Base-by-base conservation (phyloP, 2,797 vertebrate genomes). In the Buceros bicornis region DNA sequence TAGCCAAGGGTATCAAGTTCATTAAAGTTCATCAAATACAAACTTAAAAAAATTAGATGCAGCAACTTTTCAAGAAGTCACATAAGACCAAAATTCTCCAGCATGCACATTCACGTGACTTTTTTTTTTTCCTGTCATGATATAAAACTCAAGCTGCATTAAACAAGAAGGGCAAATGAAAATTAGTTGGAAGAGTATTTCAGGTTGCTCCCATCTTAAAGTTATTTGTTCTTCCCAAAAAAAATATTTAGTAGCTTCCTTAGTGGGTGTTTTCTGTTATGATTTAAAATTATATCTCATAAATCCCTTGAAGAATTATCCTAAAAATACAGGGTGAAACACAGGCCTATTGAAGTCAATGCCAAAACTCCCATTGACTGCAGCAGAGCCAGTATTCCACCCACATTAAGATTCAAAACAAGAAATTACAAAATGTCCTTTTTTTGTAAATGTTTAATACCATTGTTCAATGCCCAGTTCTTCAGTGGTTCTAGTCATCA, bases 201-300 rank as follows among this genome's bases (percentile, higher is more conserved):
- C 37, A 92, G 69, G 81, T 94, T 95, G 71, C 48, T 95, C 64
- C 42, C 78, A 93, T 94, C 88, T 93, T 95, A 93, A 95, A 92
- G 72, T 79, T 51, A 90, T 89, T 93, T 96, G 76, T 94, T 96
- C 74, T 94, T 95, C 95, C 83, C 71, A 11, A 90, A 93, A 93
- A 96, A 96, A 96, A 97, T 95, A 94, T 96, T 97, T 96, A 97
- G 95, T 82, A 93, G 93, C 94, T 97, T 96, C 96, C 92, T 96
- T 80, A 95, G 93, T 95, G 93, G 95, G 96, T 95, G 95, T 97
- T 97, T 97, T 96, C 96, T 96, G 91, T 97, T 97, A 94, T 95
- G 90, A 92, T 89, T 97, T 95, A 95, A 91, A 95, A 94, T 97
- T 93, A 87, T 96, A 95, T 96, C 93, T 87, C 89, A 94, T 93